Conservation (phyloP, 2,797 vertebrate species). For the Sebastes baramenuke region DNA sequence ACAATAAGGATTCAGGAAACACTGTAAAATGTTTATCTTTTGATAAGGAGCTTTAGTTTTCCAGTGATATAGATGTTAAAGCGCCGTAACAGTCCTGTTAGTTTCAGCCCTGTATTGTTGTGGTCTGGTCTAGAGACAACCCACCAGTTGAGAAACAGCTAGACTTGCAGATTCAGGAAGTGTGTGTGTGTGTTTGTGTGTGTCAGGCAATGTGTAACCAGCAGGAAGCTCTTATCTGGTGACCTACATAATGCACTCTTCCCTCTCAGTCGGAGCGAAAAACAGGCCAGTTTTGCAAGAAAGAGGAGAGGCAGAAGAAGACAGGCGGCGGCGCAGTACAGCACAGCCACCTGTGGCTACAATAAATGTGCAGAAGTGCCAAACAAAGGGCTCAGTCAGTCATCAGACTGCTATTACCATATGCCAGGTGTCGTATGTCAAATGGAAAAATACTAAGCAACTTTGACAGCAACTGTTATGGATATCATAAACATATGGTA, state of each 20-base stretch:
- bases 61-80: not conserved
- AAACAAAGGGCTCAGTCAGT: constrained; percentile 62
- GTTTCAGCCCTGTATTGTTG: not conserved
- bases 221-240: constrained; percentile 78
- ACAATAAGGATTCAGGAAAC: not conserved
- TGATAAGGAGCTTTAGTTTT: not conserved
- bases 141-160: constrained; percentile 28
- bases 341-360: constrained; percentile 67
- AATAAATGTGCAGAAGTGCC: constrained; percentile 43
- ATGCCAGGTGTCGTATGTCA: constrained; percentile 50
- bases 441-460: constrained; percentile 59
- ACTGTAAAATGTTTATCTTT: not conserved
- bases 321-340: not conserved
- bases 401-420: constrained; percentile 29
- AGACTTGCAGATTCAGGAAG: constrained; percentile 58
- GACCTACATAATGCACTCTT: constrained; percentile 75
- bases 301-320: constrained; percentile 22
- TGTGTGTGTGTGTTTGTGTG: constrained; percentile 2
- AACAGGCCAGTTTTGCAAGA: constrained; percentile 61
- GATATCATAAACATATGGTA: not conserved
- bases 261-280: constrained; percentile 49
- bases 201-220: constrained; percentile 73
- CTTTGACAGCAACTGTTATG: not conserved
- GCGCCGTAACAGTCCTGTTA: not conserved
- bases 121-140: constrained; percentile 14